phyloP scores from a whole-genome alignment of 1,140 invertebrate genomes.

The Eueides isabella region DNA sequence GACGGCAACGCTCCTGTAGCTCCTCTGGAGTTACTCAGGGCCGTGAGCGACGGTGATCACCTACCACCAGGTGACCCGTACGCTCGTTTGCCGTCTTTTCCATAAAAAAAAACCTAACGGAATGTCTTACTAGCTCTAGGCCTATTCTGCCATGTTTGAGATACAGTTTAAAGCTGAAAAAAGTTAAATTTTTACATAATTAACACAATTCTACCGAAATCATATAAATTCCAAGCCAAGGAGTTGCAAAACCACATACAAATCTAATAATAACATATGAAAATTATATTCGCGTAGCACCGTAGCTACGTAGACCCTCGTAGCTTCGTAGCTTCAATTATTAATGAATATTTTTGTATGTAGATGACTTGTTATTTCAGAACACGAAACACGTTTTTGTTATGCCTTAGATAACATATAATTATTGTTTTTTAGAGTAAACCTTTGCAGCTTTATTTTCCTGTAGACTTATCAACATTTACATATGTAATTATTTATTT shows the following conservation, averaged over 20 bases:
- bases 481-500: too few species aligned
- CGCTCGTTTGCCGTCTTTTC: too few species aligned
- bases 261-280: constrained; percentile 13
- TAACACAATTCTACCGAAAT: not conserved
- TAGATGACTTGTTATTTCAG: constrained; percentile 16
- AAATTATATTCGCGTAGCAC: constrained; percentile 13
- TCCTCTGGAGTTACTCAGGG: too few species aligned
- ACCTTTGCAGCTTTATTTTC: not conserved
- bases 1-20: too few species aligned
- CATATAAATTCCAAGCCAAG: not conserved
- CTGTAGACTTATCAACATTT: too few species aligned
- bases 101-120: too few species aligned
- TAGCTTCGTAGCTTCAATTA: constrained; percentile 3
- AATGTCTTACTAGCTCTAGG: too few species aligned
- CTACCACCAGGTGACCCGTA: too few species aligned
- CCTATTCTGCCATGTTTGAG: too few species aligned
- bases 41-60: too few species aligned
- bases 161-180: too few species aligned
- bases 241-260: not conserved
- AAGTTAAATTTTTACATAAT: not conserved
- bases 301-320: constrained; percentile 14
- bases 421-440: not conserved
- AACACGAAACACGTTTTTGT: constrained; percentile 13
- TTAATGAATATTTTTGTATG: constrained; percentile 24
- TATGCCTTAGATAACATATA: constrained; percentile 1